Conservation (phyloP, 2,888 invertebrate species). For the Drosophila mimetica region DNA sequence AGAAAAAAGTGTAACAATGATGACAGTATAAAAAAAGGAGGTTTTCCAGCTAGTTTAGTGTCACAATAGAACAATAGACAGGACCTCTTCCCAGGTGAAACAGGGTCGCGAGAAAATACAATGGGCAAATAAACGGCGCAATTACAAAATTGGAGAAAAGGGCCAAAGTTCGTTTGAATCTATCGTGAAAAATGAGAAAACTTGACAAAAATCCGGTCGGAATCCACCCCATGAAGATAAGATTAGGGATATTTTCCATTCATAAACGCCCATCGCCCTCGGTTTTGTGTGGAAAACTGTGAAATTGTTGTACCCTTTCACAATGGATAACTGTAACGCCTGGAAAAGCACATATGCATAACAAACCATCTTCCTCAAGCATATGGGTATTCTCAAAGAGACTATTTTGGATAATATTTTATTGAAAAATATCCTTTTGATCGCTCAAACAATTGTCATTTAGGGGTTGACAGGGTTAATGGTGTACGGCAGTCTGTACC, state of each 20-base stretch:
- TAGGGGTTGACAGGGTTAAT: slow-evolving; percentile 42
- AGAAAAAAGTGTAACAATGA: slow-evolving; percentile 33
- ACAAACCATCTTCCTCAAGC: slow-evolving; percentile 2
- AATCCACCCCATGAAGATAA: slow-evolving; percentile 35
- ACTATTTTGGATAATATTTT: slow-evolving; percentile 33
- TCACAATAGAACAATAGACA: slow-evolving; percentile 27
- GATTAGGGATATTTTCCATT: slow-evolving; percentile 27
- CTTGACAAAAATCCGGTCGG: slow-evolving; percentile 27
- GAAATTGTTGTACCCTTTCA: slow-evolving; percentile 15
- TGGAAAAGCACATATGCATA: slow-evolving; percentile 19
- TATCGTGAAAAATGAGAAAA: slow-evolving; percentile 37
- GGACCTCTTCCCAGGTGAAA: slow-evolving; percentile 16
- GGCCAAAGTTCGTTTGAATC: slow-evolving; percentile 49
- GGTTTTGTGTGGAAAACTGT: slow-evolving; percentile 8
- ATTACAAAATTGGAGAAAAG: slow-evolving; percentile 41
- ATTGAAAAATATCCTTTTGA: slow-evolving; percentile 43
- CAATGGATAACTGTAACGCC: not conserved
- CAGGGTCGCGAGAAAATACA: slow-evolving; percentile 33
- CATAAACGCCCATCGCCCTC: slow-evolving; percentile 18
- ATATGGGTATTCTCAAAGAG: slow-evolving; percentile 6
- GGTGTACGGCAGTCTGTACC: slow-evolving; percentile 25
- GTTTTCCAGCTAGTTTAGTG: slow-evolving; percentile 38
- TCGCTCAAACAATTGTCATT: slow-evolving; percentile 29
- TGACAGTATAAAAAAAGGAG: slow-evolving; percentile 29
- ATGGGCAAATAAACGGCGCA: slow-evolving; percentile 39